A percentile compares a stretch with the other conserved stretches of the same genome.
These are phyloP conservation scores for Megaceryle alcyon DNA, from an alignment of 2,797 vertebrate species.

Conservation along the genomic window DNA sequence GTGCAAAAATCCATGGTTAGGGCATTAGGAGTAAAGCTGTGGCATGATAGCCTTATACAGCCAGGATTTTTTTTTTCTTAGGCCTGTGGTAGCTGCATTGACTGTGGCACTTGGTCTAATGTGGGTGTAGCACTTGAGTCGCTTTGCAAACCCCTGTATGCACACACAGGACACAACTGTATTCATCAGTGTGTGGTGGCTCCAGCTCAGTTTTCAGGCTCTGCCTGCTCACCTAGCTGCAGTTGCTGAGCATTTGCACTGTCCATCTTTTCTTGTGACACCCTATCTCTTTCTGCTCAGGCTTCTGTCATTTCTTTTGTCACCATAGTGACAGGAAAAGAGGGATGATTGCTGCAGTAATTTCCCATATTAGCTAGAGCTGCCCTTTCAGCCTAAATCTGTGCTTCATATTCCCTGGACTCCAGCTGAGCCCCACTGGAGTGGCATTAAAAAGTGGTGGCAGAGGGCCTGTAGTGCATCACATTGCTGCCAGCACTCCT, in stretches of 20 bases:
- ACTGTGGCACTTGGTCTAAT: neutral
- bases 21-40: neutral
- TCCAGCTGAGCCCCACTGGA: neutral
- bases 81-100: neutral
- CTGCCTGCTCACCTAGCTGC: accelerated
- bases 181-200: accelerated
- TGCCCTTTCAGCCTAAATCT: slow-evolving; percentile 41
- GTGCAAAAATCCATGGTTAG: neutral
- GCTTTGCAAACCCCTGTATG: neutral
- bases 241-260: neutral
- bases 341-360: slow-evolving; percentile 60
- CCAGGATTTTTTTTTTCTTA: neutral
- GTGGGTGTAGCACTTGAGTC: accelerated
- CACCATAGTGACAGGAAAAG: slow-evolving; percentile 56
- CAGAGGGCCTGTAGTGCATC: accelerated
- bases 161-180: neutral
- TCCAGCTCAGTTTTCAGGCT: neutral
- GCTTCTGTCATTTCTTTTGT: slow-evolving; percentile 53
- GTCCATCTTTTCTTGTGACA: neutral
- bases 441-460: accelerated
- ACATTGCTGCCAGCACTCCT: accelerated
- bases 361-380: slow-evolving; percentile 28
- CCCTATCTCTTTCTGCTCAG: neutral
- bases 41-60: neutral
- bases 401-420: neutral